phyloP scores from a whole-genome alignment of 2,113 vertebrate species.

The Eidolon helvum region DNA sequence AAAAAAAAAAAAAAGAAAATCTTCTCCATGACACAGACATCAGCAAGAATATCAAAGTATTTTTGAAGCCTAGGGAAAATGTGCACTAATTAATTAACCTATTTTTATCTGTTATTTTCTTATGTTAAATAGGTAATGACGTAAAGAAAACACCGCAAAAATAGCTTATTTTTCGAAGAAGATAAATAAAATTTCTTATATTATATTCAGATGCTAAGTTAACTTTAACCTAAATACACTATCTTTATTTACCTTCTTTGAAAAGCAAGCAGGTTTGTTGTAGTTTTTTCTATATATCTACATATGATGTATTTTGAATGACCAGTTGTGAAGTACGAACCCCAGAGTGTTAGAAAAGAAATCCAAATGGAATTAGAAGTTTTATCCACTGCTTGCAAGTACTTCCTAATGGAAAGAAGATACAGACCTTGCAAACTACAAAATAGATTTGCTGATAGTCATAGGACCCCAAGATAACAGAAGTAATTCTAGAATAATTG shows the following conservation, averaged over 20 bases:
- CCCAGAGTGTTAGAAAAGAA: not conserved
- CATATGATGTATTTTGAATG: not conserved
- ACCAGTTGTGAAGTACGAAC: not conserved
- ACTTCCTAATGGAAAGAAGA: not conserved
- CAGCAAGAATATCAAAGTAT: not conserved
- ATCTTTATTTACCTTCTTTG: no score
- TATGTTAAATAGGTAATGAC: not conserved
- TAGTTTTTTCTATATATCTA: not conserved
- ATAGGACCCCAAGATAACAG: not conserved
- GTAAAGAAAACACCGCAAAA: not conserved
- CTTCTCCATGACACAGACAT: not conserved
- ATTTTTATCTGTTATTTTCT: not conserved
- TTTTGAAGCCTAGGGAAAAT: not conserved
- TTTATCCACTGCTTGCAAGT: not conserved
- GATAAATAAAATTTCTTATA: not conserved
- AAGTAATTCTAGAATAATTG: not conserved
- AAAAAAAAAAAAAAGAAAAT: not conserved
- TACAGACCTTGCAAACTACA: not conserved
- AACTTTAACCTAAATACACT: no score
- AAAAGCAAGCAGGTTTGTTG: not conserved
- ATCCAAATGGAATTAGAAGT: not conserved
- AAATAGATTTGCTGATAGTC: not conserved
- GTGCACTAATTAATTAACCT: not conserved
- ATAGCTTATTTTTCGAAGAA: not conserved
- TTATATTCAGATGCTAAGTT: no score